Percentiles rank a stretch among this genome's conserved stretches.
Evolutionary conservation across 2,113 vertebrate species (phyloP).

Genomic region (Nymphicus hollandicus): DNA sequence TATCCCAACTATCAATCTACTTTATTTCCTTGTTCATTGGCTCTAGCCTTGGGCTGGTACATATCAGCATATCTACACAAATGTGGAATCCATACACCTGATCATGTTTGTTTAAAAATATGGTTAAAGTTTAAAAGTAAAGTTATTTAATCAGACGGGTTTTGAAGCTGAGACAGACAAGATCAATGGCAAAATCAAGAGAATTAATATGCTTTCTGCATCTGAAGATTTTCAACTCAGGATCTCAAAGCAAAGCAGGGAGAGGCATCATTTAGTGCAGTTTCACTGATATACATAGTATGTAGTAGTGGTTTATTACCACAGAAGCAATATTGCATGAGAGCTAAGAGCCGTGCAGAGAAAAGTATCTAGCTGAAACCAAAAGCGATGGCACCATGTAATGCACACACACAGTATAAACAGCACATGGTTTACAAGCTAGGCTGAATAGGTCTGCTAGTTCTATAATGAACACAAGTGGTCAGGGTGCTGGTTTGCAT

Average conservation of each 20-base stretch:
- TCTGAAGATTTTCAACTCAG: background rate
- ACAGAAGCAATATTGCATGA: background rate
- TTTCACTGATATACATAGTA: background rate
- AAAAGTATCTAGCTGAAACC: background rate
- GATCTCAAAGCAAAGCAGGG: background rate
- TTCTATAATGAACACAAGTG: background rate
- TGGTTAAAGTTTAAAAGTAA: background rate
- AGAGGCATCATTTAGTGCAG: fast-evolving
- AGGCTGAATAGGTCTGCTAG: background rate
- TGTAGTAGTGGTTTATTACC: background rate
- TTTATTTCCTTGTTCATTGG: background rate
- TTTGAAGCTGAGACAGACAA: background rate
- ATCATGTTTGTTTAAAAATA: background rate
- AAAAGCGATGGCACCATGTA: background rate
- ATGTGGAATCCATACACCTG: background rate
- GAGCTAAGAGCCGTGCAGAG: background rate
- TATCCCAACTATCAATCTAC: background rate
- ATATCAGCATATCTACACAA: background rate
- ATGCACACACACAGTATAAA: background rate
- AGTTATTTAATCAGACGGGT: background rate
- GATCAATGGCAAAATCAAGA: background rate
- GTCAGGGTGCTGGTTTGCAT: background rate
- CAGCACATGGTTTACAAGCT: background rate
- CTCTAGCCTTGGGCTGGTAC: background rate
- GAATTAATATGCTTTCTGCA: background rate